Evolutionary conservation across 2,113 vertebrate species (phyloP), one percentile per base, ranked within the genome.

Genomic region (Myrmophylax atrothorax): DNA sequence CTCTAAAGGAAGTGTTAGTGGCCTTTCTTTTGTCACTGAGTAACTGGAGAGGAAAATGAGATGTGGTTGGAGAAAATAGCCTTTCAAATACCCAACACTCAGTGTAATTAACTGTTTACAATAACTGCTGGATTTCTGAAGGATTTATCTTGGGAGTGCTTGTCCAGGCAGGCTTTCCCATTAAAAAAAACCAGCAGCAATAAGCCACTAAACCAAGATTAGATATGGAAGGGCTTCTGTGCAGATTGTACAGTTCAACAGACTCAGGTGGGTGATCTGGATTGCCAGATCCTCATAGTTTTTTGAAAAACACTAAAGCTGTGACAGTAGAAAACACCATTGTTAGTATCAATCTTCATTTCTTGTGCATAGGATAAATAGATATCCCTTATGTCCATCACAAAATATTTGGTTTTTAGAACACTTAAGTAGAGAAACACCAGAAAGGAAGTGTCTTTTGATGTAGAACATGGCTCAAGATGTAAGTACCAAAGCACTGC

Each of bases 11-110:
- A 67, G 47, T 91, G 59, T 64, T 94, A 81, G 67, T 60, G 82
- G 68, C 56, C 35, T 91, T 84, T 56, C 66, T 78, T 78, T 93
- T 96, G 94, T 90, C 82, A 44, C 22, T 23, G 76, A 40, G 70
- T 67, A 78, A 64, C 55, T 75, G 72, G 56, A 90, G 85, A 77
- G 28, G 33, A 52, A 97, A 78, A 58, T 46, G 24, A 81, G 42
- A 60, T 77, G 56, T 35, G 68, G 53, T 59, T 92, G 80, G 72
- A 91, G 79, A 58, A 95, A 90, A 84, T 5, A 75, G 60, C 52
- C 44, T 88, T 86, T 78, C 56, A 68, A 86, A 86, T 69, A 81
- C 19, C 33, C 52, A 68, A 18, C 24, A 33, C 50, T 86, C 9
- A 0, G 4, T 68, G 44, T 90, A 70, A 95, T 84, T 58, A 86